Base-by-base conservation (phyloP, 2,888 invertebrate species). In the Andrena dorsata region DNA sequence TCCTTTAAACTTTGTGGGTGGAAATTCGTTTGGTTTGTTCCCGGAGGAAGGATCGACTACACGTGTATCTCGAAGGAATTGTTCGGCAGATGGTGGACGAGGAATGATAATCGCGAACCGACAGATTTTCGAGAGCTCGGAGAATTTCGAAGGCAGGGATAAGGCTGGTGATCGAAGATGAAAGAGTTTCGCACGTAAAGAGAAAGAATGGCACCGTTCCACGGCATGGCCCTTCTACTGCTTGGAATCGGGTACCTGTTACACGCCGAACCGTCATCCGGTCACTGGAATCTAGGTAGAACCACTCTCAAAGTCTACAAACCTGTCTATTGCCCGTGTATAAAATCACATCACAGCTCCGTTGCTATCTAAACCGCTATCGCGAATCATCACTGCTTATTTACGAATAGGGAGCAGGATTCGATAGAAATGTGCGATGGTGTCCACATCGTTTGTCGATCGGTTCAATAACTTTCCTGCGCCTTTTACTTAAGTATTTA, bases 231-330 rank as follows among this genome's bases (percentile, higher is more conserved):
- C 56, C 85, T 92, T 61, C 74, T 92, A 61, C 83, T 92, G 85
- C 87, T 92, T 84, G 91, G 90, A 80, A 88, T 90, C 86, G 88
- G 89, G 77, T 91, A 91, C 91, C 91, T 92, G 88, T 87, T 92
- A 90, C 92, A 90, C 86, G 90, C 88, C 58, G 90, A 91, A 80
- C 86, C 91, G 58, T 86, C 89, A 72, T 85, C 87, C 78, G 83
- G 85, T 78, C 87, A 87, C 60, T 86, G 84, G 75, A 86, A 80
- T 75, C 84, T 85, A 85, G 88, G 88, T 88, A 86, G 72, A 78
- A 66, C 66, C 60, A 32, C 49, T 64, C 23, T 20, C 66, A 63
- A 71, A 47, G 49, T 16, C 58, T 58, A 58, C 10, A 32, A 41
- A 13, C 10, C 35, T 35, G 10, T 13, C 0, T 13, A 35, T 13